Evolutionary conservation across 1,140 invertebrate species (phyloP).

Genomic region (Belonocnema kinseyi): DNA sequence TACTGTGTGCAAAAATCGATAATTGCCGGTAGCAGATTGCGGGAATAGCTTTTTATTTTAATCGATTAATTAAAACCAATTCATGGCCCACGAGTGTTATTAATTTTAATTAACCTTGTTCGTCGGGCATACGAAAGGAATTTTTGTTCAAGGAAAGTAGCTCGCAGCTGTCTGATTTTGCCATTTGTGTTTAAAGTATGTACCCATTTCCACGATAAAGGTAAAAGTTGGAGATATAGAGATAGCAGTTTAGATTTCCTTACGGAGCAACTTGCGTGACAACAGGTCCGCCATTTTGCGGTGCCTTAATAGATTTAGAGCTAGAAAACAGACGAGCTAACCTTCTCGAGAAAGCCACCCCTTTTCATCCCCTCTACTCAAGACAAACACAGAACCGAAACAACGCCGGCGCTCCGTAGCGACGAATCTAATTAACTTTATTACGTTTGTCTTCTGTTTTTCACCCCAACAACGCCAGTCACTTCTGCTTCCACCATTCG

Average conservation of each 20-base stretch:
- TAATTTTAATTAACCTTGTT: conserved; percentile 30
- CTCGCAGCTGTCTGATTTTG: conserved; percentile 18
- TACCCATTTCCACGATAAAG: conserved; percentile 22
- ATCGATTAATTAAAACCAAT: conserved; percentile 27
- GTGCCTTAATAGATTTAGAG: conserved; percentile 63
- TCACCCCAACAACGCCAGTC: conserved; percentile 62
- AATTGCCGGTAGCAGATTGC: conserved; percentile 18
- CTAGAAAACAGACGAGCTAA: conserved; percentile 52
- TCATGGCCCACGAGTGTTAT: conserved; percentile 21
- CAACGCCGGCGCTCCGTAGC: conserved; percentile 45
- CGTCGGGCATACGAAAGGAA: background rate
- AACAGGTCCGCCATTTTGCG: conserved; percentile 60
- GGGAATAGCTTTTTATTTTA: conserved; percentile 23
- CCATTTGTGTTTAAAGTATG: conserved; percentile 26
- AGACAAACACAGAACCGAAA: conserved; percentile 33
- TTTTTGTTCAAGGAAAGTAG: background rate
- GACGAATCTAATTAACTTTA: conserved; percentile 74
- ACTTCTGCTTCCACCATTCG: conserved; percentile 50
- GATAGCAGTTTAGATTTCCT: conserved; percentile 26
- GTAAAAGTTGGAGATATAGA: conserved; percentile 28
- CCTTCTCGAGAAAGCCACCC: conserved; percentile 12
- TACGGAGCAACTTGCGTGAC: conserved; percentile 41
- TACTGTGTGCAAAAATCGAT: conserved; percentile 7
- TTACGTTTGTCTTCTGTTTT: conserved; percentile 71
- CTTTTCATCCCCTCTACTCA: conserved; percentile 25